Evolutionary conservation across 2,113 vertebrate genomes (phyloP), one percentile per base, ranked within the genome.

Genomic region (Podocnemis expansa): DNA sequence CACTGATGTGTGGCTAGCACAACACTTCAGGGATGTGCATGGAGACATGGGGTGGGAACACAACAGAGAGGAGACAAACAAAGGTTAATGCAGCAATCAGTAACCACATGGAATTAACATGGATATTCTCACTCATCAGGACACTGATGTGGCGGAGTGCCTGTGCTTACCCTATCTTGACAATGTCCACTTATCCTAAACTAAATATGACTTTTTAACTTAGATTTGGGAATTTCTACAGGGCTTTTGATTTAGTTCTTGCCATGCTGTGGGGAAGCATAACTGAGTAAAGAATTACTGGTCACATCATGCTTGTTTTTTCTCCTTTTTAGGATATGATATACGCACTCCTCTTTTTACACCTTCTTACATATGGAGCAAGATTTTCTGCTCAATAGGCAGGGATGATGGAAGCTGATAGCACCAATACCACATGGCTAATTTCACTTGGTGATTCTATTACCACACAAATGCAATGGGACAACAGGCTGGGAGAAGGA

Each of bases 231-330:
- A 96, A 96, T 94, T 96, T 93, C 95, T 87, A 88, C 90, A 78
- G 67, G 92, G 85, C 67, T 87, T 97, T 97, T 97, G 83, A 96
- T 95, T 96, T 89, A 82, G 94, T 76, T 94, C 85, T 89, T 89
- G 43, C 84, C 56, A 2, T 90, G 45, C 93, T 94, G 89, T 83
- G 93, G 95, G 80, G 82, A 95, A 85, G 70, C 91, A 86, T 12
- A 94, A 85, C 76, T 0, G 0, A 93, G 89, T 89, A 60, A 88
- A 92, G 93, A 95, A 85, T 75, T 93, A 84, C 38, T 43, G 41
- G 21, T 25, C 91, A 85, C 6, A 60, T 80, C 92, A 73, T 0
- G 47, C 85, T 92, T 0, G 0, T 82, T 82, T 89, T 87, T 95
- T 84, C 84, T 84, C 78, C 75, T 87, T 92, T 73, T 92, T 8